phyloP scores from a whole-genome alignment of 2,888 invertebrate genomes.

The Atrina japonica region DNA sequence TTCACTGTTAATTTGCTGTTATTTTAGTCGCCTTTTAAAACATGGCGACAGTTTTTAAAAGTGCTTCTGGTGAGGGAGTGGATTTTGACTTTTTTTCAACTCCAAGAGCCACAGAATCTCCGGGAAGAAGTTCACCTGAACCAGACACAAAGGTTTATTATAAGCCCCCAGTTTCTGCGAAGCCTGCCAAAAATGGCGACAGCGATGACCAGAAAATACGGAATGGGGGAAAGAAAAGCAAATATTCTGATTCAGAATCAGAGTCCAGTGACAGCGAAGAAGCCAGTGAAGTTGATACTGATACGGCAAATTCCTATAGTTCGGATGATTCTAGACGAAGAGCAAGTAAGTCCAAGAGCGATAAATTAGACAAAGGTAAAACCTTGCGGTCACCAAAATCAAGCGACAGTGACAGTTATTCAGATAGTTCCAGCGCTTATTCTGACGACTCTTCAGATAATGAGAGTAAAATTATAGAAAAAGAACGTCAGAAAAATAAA shows the following conservation, averaged over 20 bases:
- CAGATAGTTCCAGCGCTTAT: slow-evolving; percentile 60
- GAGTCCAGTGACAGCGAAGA: slow-evolving; percentile 46
- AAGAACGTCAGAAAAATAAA: slow-evolving; percentile 26
- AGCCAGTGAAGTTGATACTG: slow-evolving; percentile 42
- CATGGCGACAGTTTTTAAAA: slow-evolving; percentile 20
- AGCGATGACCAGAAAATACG: background rate
- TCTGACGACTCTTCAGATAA: slow-evolving; percentile 49
- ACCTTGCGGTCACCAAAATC: background rate
- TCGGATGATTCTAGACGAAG: background rate
- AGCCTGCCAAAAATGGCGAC: slow-evolving; percentile 41
- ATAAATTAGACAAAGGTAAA: too few species aligned
- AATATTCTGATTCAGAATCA: slow-evolving; percentile 37
- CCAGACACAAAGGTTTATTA: slow-evolving; percentile 13
- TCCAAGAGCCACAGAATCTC: slow-evolving; percentile 41
- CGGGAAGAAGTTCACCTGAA: slow-evolving; percentile 1
- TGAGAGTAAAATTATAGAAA: slow-evolving; percentile 36
- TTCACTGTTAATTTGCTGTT: too few species aligned
- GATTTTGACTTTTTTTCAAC: slow-evolving; percentile 72
- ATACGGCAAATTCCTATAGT: slow-evolving; percentile 50
- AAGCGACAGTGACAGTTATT: slow-evolving; percentile 9
- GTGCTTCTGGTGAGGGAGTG: slow-evolving; percentile 45
- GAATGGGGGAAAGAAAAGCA: slow-evolving; percentile 22
- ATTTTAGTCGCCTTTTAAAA: background rate
- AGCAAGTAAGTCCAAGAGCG: slow-evolving; percentile 4
- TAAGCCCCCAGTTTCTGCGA: slow-evolving; percentile 31